Conservation (phyloP, 2,888 invertebrate genomes). For the Latrodectus hesperus region DNA sequence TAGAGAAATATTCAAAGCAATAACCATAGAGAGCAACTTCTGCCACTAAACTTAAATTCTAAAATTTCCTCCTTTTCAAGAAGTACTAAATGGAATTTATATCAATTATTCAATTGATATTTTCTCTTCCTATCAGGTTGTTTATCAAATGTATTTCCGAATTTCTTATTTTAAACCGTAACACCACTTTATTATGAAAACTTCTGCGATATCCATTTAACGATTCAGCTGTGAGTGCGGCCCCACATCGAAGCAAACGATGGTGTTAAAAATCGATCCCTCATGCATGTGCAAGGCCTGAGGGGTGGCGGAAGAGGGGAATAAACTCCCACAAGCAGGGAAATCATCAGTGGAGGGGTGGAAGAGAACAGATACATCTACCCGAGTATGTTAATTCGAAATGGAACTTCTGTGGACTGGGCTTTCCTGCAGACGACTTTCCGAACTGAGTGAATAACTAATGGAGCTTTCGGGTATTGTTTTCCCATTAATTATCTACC, state of each 20-base stretch:
- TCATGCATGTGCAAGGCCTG: neutral
- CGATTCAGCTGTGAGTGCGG: neutral
- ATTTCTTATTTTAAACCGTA: neutral
- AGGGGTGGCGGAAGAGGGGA: neutral
- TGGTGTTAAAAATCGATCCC: constrained; percentile 50
- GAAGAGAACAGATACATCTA: neutral
- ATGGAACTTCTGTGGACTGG: constrained; percentile 32
- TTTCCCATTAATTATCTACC: constrained; percentile 48
- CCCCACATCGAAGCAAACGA: constrained; percentile 23
- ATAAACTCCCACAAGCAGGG: neutral
- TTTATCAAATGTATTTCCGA: neutral
- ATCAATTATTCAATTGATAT: neutral
- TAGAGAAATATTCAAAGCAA: too few relatives aligned
- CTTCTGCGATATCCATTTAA: neutral
- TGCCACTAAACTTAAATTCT: too few relatives aligned
- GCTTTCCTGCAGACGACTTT: constrained; percentile 5
- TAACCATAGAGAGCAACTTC: too few relatives aligned
- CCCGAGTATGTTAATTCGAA: constrained; percentile 17
- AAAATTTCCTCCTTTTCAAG: too few relatives aligned
- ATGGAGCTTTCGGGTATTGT: constrained; percentile 52
- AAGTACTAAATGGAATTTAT: too few relatives aligned
- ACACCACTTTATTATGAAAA: neutral
- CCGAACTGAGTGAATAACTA: constrained; percentile 21
- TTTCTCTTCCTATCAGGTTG: neutral
- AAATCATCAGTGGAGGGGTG: neutral